Conservation (phyloP, 2,797 vertebrate genomes). For the Tokudaia tokunoshimensis region DNA sequence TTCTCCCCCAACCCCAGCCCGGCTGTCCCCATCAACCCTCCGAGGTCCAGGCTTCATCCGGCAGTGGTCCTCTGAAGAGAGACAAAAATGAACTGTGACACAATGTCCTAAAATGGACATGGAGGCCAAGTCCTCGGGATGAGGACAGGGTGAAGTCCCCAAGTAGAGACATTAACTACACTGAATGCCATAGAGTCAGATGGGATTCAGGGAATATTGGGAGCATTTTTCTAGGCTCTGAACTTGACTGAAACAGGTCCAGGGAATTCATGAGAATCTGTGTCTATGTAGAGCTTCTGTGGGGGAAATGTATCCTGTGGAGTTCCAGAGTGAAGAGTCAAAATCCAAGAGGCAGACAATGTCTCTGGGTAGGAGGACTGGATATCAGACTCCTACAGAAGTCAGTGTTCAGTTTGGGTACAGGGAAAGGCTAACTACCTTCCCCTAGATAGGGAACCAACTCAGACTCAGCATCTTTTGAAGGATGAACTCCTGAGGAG, state of each 20-base stretch:
- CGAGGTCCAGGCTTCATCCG: slow-evolving; percentile 76
- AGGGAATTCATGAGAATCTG: background rate
- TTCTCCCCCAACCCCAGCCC: slow-evolving; percentile 75
- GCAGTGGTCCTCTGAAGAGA: slow-evolving; percentile 83
- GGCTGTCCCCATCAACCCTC: slow-evolving; percentile 74
- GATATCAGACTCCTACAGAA: background rate
- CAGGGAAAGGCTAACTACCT: background rate
- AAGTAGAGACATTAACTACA: background rate
- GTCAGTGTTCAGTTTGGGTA: background rate
- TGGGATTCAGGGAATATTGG: background rate
- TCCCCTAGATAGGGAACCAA: background rate
- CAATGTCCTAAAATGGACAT: background rate
- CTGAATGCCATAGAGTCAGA: background rate
- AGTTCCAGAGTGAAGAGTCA: background rate
- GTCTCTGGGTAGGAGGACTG: background rate
- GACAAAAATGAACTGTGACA: background rate
- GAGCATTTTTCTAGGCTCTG: background rate
- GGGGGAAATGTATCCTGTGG: background rate
- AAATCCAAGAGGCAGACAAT: background rate
- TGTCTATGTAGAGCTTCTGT: background rate
- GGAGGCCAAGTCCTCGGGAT: background rate
- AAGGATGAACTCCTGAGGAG: background rate
- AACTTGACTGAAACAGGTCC: background rate
- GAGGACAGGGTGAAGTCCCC: background rate
- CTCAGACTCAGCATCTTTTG: background rate